Conservation (phyloP, 2,797 vertebrate species). For the Molothrus ater region DNA sequence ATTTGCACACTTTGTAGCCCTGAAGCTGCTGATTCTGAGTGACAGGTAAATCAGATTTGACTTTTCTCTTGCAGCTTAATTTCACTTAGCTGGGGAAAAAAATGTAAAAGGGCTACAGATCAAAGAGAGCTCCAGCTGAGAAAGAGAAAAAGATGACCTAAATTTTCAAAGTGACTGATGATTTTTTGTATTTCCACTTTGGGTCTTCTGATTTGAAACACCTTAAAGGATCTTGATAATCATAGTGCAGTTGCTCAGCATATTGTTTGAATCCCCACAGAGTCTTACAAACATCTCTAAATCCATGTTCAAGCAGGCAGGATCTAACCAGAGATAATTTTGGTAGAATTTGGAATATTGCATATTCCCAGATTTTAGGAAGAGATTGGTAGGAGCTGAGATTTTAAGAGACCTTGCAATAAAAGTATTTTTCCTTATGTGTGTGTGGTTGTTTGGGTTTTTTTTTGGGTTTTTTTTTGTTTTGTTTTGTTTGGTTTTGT, state of each 20-base stretch:
- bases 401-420: background rate
- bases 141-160: background rate
- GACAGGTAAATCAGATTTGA: constrained; percentile 3
- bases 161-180: background rate
- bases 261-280: background rate
- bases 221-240: background rate
- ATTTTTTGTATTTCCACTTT: constrained; percentile 5
- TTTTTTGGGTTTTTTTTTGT: background rate
- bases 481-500: too few species aligned
- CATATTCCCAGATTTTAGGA: background rate
- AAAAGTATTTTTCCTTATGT: background rate
- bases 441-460: background rate
- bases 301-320: background rate
- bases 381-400: background rate
- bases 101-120: background rate
- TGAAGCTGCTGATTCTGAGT: constrained; percentile 21
- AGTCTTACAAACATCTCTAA: background rate
- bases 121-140: background rate
- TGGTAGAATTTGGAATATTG: background rate
- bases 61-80: constrained; percentile 18
- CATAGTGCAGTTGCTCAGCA: background rate
- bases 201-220: background rate
- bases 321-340: background rate
- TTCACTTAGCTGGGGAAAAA: background rate
- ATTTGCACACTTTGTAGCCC: background rate